phyloP scores from a whole-genome alignment of 2,113 vertebrate genomes.

The Hemiprocne comata region DNA sequence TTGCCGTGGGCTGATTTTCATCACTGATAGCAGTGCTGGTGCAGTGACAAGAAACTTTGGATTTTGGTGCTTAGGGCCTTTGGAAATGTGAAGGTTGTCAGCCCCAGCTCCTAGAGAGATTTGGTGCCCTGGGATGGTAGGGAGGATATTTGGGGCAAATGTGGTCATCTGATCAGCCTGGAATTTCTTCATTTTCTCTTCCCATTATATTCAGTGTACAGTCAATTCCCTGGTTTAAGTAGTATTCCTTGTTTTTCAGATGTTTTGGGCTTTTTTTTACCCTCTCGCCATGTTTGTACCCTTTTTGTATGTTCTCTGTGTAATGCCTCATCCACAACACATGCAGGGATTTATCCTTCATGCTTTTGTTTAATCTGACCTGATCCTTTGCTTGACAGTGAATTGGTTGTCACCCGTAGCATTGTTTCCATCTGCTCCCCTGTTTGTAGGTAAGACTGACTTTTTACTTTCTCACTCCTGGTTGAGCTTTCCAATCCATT shows the following conservation, averaged over 20 bases:
- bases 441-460: neutral
- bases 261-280: neutral
- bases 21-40: neutral
- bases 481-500: neutral
- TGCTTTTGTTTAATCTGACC: slow-evolving; percentile 9
- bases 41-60: neutral
- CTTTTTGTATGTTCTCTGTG: neutral
- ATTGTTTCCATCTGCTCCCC: neutral
- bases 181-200: neutral
- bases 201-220: neutral
- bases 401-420: neutral
- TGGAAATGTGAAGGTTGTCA: neutral
- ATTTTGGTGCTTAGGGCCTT: neutral
- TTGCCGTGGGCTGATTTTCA: neutral
- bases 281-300: neutral
- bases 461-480: neutral
- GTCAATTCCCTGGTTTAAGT: neutral
- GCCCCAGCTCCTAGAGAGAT: neutral
- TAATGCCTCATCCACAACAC: neutral
- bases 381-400: neutral
- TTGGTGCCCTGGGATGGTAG: neutral
- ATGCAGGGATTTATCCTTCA: neutral
- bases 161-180: neutral
- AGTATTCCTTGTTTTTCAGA: neutral
- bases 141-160: neutral